Evolutionary conservation across 2,888 invertebrate species (phyloP).

Genomic region (Chalcosyrphus nemorum): DNA sequence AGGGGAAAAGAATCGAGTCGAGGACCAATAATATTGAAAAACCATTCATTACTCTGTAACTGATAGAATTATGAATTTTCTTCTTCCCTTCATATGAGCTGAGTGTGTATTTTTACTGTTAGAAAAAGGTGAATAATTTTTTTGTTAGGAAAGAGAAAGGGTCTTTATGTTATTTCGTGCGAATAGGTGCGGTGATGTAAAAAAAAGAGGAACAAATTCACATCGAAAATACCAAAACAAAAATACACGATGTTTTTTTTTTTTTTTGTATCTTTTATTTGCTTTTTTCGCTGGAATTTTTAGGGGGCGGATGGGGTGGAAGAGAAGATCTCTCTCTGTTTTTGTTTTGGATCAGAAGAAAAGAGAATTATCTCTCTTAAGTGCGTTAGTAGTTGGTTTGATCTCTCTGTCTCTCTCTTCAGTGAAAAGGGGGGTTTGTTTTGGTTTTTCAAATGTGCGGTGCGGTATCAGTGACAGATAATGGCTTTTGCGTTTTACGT

Average conservation of each 20-base stretch:
- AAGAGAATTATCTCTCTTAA: not conserved
- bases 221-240: constrained; percentile 52
- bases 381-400: too few species aligned
- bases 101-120: not conserved
- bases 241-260: constrained; percentile 22
- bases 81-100: not conserved
- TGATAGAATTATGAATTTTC: not conserved
- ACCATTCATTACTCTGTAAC: not conserved
- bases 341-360: constrained; percentile 7
- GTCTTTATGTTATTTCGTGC: too few species aligned
- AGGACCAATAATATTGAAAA: constrained; percentile 14
- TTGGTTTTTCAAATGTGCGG: constrained; percentile 39
- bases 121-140: not conserved
- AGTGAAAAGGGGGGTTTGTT: constrained; percentile 55
- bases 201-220: not conserved
- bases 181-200: not conserved
- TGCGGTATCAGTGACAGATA: constrained; percentile 54
- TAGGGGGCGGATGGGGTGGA: not conserved
- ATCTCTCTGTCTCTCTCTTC: not conserved
- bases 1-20: too few species aligned
- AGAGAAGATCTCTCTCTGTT: constrained; percentile 32
- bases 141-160: constrained; percentile 20
- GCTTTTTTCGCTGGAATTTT: constrained; percentile 12
- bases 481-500: constrained; percentile 50
- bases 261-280: constrained; percentile 3